Conservation (phyloP, 2,888 invertebrate species). For the Anorthoa munda region DNA sequence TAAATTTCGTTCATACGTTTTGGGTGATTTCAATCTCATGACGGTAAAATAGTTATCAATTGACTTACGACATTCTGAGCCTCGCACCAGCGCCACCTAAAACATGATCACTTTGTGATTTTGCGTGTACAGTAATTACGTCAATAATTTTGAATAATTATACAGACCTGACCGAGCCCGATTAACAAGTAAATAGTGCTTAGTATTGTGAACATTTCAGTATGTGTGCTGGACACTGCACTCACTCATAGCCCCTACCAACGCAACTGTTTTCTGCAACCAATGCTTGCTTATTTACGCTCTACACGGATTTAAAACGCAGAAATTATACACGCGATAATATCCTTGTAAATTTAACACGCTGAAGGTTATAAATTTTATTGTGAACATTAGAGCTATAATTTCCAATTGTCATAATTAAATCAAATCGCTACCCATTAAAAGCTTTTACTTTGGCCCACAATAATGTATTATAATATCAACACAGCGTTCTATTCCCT, state of each 20-base stretch:
- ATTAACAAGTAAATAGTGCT: conserved; percentile 65
- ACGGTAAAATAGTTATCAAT: conserved; percentile 47
- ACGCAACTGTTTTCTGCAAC: conserved; percentile 74
- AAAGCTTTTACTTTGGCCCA: conserved; percentile 18
- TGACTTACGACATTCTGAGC: conserved; percentile 78
- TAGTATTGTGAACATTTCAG: conserved; percentile 66
- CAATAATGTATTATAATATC: conserved; percentile 22
- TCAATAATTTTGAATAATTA: conserved; percentile 43
- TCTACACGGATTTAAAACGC: conserved; percentile 74
- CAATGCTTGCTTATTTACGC: conserved; percentile 77
- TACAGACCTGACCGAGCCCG: conserved; percentile 76
- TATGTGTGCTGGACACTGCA: conserved; percentile 67
- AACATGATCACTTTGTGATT: conserved; percentile 69
- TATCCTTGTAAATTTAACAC: conserved; percentile 79
- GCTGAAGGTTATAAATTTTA: conserved; percentile 71
- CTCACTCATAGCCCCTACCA: conserved; percentile 70
- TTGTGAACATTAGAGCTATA: conserved; percentile 62
- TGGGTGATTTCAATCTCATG: conserved; percentile 9
- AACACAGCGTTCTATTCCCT: conserved; percentile 27
- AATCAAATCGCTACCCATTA: conserved; percentile 43
- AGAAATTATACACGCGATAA: conserved; percentile 86
- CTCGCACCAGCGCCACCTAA: conserved; percentile 74
- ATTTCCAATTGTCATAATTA: conserved; percentile 59
- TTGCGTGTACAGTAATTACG: conserved; percentile 43
- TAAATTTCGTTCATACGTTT: conserved; percentile 21